Conservation (phyloP, 1,140 invertebrate genomes). For the Drosophila ambigua region DNA sequence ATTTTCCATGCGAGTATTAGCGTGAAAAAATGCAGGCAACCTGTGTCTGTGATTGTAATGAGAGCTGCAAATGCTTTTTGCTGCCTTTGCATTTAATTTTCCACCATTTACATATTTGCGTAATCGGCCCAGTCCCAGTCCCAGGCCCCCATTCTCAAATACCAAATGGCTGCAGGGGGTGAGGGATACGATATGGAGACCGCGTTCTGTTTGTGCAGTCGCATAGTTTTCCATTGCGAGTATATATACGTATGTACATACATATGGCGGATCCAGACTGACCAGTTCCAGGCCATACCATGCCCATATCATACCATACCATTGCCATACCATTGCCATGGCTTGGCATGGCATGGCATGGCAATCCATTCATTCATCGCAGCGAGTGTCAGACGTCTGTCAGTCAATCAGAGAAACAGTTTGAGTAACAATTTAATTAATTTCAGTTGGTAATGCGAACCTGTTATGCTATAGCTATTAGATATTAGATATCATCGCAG, state of each 20-base stretch:
- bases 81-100: constrained; percentile 39
- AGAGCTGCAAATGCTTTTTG: constrained; percentile 66
- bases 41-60: constrained; percentile 45
- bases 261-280: constrained; percentile 27
- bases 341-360: constrained; percentile 11
- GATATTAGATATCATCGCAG: constrained; percentile 52
- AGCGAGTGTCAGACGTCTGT: constrained; percentile 49
- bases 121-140: constrained; percentile 39
- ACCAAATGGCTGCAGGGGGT: constrained; percentile 34
- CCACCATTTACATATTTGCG: constrained; percentile 59
- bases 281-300: constrained; percentile 29
- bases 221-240: constrained; percentile 48
- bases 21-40: constrained; percentile 48
- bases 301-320: not conserved
- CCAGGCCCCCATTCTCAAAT: constrained; percentile 34
- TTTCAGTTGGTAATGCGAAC: constrained; percentile 67
- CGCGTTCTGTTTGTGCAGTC: constrained; percentile 66
- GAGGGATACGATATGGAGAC: constrained; percentile 7
- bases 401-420: constrained; percentile 55
- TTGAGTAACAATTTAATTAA: constrained; percentile 82
- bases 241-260: not conserved
- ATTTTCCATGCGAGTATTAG: constrained; percentile 61
- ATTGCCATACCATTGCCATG: not conserved
- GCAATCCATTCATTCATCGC: constrained; percentile 50
- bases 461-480: constrained; percentile 50